Evolutionary conservation across 1,140 invertebrate species (phyloP).

Genomic region (Nasonia longicornis): DNA sequence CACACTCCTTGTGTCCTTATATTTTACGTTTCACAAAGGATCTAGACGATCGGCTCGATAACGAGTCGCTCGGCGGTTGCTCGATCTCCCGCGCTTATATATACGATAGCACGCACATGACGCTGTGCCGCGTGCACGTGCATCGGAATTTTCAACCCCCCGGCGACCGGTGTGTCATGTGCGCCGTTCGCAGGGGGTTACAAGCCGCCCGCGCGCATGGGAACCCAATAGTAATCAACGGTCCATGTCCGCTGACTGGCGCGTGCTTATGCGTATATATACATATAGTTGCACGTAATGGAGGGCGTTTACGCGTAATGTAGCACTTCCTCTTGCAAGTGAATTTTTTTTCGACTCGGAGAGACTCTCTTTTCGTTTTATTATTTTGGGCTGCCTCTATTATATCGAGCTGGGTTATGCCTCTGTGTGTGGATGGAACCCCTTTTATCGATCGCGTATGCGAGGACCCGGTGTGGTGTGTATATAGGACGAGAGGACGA

Average conservation of each 20-base stretch:
- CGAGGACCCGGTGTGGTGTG: not conserved
- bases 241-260: conserved; percentile 57
- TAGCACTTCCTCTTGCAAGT: conserved; percentile 45
- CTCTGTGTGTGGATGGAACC: not conserved
- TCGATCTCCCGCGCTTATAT: not conserved
- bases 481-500: not conserved
- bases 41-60: not conserved
- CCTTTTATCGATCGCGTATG: conserved; percentile 25
- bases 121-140: conserved; percentile 51
- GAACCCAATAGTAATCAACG: conserved; percentile 59
- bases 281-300: conserved; percentile 29
- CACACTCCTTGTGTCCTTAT: not conserved
- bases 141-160: conserved; percentile 58
- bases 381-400: not conserved
- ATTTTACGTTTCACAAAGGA: not conserved
- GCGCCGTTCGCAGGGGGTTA: conserved; percentile 62
- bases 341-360: conserved; percentile 35
- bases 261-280: not conserved
- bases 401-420: not conserved
- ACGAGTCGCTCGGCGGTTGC: not conserved
- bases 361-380: conserved; percentile 9
- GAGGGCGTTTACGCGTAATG: conserved; percentile 40
- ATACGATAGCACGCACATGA: conserved; percentile 27
- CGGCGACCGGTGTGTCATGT: conserved; percentile 41
- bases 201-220: conserved; percentile 57